phyloP scores from a whole-genome alignment of 2,888 invertebrate species.

The Drosophila rubida region DNA sequence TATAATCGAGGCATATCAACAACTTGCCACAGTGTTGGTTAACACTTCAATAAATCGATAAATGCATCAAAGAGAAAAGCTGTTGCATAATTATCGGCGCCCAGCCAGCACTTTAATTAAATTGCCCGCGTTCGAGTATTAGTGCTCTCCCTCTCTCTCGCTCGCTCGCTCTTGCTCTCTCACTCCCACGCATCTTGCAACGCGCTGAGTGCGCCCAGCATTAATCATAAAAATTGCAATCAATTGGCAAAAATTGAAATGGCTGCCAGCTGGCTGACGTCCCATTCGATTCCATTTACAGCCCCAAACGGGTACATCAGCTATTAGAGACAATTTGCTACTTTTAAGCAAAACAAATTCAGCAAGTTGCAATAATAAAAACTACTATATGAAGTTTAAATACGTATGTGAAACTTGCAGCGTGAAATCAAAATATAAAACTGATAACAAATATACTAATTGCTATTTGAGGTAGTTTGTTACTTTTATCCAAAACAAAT shows the following conservation, averaged over 20 bases:
- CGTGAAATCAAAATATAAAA: too few species aligned
- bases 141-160: slow-evolving; percentile 12
- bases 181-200: background rate
- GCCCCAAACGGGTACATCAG: slow-evolving; percentile 21
- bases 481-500: too few species aligned
- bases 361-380: background rate
- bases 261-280: slow-evolving; percentile 44
- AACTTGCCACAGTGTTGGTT: slow-evolving; percentile 73
- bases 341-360: background rate
- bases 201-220: slow-evolving; percentile 6
- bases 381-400: too few species aligned
- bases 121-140: slow-evolving; percentile 42
- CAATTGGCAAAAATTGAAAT: slow-evolving; percentile 66
- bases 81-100: slow-evolving; percentile 75
- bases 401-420: too few species aligned
- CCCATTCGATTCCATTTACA: slow-evolving; percentile 11
- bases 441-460: too few species aligned
- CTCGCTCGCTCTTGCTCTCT: background rate
- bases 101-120: slow-evolving; percentile 58
- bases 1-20: slow-evolving; percentile 61
- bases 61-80: slow-evolving; percentile 76
- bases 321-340: background rate
- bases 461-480: too few species aligned
- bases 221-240: slow-evolving; percentile 73
- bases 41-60: slow-evolving; percentile 80